Evolutionary conservation across 1,140 invertebrate species (phyloP).

Genomic region (Nasonia giraulti): DNA sequence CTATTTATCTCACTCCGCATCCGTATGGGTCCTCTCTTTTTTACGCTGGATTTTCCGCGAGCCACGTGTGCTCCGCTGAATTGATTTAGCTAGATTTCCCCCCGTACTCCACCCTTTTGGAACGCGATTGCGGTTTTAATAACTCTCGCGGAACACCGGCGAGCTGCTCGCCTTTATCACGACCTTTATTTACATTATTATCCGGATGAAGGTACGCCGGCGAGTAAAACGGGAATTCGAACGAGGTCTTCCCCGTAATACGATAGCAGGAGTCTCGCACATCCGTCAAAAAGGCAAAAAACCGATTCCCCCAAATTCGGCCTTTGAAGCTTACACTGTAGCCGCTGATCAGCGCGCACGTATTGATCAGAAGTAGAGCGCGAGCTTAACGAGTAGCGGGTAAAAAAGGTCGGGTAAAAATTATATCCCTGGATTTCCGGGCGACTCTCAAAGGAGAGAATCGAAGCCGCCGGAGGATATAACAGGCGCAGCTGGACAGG

Average conservation of each 20-base stretch:
- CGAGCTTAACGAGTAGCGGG: not conserved
- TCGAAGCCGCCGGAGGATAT: not conserved
- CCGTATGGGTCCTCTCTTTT: not conserved
- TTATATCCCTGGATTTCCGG: not conserved
- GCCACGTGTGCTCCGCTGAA: not conserved
- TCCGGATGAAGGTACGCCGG: not conserved
- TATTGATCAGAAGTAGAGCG: not conserved
- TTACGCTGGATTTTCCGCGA: not conserved
- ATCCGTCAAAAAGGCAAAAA: too few species aligned
- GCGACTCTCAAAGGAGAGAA: not conserved
- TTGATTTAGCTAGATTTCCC: not conserved
- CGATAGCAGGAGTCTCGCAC: too few species aligned
- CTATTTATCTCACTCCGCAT: not conserved
- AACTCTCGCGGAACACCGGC: not conserved
- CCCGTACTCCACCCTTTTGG: not conserved
- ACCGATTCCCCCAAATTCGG: too few species aligned
- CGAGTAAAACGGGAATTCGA: too few species aligned
- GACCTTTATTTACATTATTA: not conserved
- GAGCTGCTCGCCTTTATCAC: not conserved
- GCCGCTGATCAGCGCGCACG: too few species aligned
- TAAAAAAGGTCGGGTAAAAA: not conserved
- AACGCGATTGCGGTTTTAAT: not conserved
- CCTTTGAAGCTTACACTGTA: too few species aligned
- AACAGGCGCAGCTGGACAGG: not conserved
- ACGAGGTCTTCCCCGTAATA: too few species aligned